These are phyloP conservation scores for Pygmarrhopalites habei DNA, from an alignment of 1,140 invertebrate genomes.

Conservation along the genomic window DNA sequence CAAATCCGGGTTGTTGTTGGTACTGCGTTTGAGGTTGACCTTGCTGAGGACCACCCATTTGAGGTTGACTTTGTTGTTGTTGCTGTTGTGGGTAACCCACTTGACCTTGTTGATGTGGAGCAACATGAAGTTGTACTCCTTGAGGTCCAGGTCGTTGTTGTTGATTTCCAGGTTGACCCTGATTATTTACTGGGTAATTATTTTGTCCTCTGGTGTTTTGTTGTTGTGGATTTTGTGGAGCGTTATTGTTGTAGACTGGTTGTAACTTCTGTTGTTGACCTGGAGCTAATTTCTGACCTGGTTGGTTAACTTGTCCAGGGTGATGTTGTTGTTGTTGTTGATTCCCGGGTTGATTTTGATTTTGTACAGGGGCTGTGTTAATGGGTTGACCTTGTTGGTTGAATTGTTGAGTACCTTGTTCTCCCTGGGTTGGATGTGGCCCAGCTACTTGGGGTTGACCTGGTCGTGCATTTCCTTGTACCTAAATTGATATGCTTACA, in stretches of 20 bases:
- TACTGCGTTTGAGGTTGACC: background rate
- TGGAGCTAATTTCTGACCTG: background rate
- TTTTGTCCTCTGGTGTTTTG: no score
- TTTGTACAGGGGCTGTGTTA: background rate
- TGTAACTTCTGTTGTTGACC: background rate
- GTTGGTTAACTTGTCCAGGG: background rate
- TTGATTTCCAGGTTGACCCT: background rate
- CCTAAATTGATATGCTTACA: no score
- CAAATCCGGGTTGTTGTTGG: background rate
- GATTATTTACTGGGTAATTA: background rate
- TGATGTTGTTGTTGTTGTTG: background rate
- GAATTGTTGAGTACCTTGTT: no score
- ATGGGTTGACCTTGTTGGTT: background rate
- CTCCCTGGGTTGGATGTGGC: no score
- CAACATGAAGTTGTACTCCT: background rate
- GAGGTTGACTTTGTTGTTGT: background rate
- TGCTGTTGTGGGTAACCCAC: background rate
- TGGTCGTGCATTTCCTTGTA: no score
- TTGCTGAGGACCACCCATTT: no score
- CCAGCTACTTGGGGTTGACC: no score
- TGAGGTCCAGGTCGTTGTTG: background rate
- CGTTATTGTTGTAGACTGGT: background rate
- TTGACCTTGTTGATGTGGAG: constrained; percentile 5
- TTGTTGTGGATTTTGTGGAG: constrained; percentile 1
- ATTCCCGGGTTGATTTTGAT: background rate